Conservation (phyloP, 2,797 vertebrate genomes). For the Hippopotamyrus pictus region DNA sequence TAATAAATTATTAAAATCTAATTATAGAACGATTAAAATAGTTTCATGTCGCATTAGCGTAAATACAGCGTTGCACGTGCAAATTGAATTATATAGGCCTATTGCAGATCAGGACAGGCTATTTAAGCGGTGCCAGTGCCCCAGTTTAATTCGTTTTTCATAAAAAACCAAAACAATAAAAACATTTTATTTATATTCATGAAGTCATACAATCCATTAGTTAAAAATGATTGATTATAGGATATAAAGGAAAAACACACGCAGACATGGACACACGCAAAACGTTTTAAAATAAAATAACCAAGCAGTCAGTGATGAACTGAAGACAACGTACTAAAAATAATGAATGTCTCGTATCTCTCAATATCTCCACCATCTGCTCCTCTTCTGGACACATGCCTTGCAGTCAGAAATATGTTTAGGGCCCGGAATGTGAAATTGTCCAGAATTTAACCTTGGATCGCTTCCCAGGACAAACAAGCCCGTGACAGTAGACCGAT, state of each 20-base stretch:
- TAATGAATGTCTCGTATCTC: neutral
- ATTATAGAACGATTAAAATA: neutral
- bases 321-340: neutral
- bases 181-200: neutral
- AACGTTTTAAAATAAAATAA: neutral
- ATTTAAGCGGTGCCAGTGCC: neutral
- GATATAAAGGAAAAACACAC: neutral
- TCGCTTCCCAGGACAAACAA: slow-evolving; percentile 23
- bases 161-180: neutral
- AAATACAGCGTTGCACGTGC: neutral
- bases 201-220: neutral
- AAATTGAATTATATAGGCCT: neutral
- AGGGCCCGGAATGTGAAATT: slow-evolving; percentile 17
- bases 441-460: slow-evolving; percentile 27
- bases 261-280: neutral
- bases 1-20: neutral
- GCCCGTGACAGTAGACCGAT: slow-evolving; percentile 4
- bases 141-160: neutral
- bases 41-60: neutral
- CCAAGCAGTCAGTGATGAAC: neutral
- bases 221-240: neutral
- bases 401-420: slow-evolving; percentile 17
- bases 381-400: slow-evolving; percentile 9
- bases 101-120: neutral
- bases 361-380: slow-evolving; percentile 16